Percentiles rank a stretch among this genome's conserved stretches.
phyloP scores from a whole-genome alignment of 2,113 vertebrate genomes.

The Microcebus murinus region DNA sequence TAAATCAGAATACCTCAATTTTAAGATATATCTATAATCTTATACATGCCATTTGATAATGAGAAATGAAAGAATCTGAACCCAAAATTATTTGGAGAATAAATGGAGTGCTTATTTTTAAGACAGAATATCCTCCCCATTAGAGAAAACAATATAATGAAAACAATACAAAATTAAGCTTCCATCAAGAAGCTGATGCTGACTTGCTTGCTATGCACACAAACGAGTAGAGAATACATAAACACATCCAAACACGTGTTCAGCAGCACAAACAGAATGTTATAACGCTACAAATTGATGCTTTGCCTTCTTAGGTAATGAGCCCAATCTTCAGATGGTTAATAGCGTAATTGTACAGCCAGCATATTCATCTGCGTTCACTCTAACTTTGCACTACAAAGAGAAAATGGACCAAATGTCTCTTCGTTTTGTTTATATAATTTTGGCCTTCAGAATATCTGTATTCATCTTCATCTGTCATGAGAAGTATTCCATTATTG shows the following conservation, averaged over 20 bases:
- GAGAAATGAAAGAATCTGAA: slow-evolving; percentile 10
- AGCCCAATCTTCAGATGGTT: slow-evolving; percentile 33
- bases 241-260: not conserved
- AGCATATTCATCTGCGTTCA: slow-evolving; percentile 11
- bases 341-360: slow-evolving; percentile 34
- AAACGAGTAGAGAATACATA: not conserved
- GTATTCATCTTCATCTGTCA: slow-evolving; percentile 49
- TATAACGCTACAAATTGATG: slow-evolving; percentile 13
- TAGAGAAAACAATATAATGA: slow-evolving; percentile 44
- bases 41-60: not conserved
- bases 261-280: slow-evolving; percentile 14
- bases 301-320: slow-evolving; percentile 53
- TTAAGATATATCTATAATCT: slow-evolving; percentile 36
- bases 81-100: slow-evolving; percentile 51
- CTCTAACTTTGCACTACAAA: not conserved
- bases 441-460: slow-evolving; percentile 30
- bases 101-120: slow-evolving; percentile 56
- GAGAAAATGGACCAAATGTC: slow-evolving; percentile 3
- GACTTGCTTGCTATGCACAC: not conserved
- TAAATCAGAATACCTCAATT: not conserved
- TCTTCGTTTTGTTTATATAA: slow-evolving; percentile 12
- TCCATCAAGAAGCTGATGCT: not conserved
- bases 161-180: slow-evolving; percentile 64
- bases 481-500: not conserved
- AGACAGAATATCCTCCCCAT: slow-evolving; percentile 47